Evolutionary conservation across 2,113 vertebrate species (phyloP).

Genomic region (Takifugu bimaculatus): DNA sequence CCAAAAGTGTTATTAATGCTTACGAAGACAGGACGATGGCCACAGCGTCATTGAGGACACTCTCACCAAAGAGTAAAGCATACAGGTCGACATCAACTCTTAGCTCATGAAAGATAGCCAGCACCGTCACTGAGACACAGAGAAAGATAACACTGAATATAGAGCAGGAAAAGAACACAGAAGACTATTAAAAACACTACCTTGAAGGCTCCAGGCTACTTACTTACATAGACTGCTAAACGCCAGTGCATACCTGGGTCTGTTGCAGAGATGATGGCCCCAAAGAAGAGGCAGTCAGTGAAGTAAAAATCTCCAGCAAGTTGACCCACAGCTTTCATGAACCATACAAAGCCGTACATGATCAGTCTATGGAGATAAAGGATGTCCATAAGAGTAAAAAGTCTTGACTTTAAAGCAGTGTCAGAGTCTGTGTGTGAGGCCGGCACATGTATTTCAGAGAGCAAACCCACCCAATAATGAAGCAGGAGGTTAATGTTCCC

Average conservation of each 20-base stretch:
- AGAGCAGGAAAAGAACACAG: background rate
- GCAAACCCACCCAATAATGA: constrained; percentile 88
- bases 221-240: background rate
- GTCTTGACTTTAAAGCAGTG: background rate
- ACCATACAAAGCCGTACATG: constrained; percentile 87
- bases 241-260: constrained; percentile 82
- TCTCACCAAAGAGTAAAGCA: constrained; percentile 94
- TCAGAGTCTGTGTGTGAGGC: background rate
- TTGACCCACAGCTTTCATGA: constrained; percentile 91
- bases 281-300: constrained; percentile 94
- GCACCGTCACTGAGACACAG: constrained; percentile 84
- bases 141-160: background rate
- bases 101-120: constrained; percentile 97
- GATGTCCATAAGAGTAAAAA: background rate
- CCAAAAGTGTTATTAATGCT: constrained; percentile 55
- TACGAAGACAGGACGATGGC: constrained; percentile 97
- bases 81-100: constrained; percentile 97
- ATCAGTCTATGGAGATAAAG: constrained; percentile 75
- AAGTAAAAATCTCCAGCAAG: constrained; percentile 91
- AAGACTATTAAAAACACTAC: background rate
- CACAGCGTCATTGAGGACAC: constrained; percentile 96
- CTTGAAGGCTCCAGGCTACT: no score
- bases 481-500: constrained; percentile 91
- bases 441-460: background rate
- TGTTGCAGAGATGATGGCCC: constrained; percentile 94